Evolutionary conservation across 2,797 vertebrate species (phyloP).

Genomic region (Scomberomorus guttatus): DNA sequence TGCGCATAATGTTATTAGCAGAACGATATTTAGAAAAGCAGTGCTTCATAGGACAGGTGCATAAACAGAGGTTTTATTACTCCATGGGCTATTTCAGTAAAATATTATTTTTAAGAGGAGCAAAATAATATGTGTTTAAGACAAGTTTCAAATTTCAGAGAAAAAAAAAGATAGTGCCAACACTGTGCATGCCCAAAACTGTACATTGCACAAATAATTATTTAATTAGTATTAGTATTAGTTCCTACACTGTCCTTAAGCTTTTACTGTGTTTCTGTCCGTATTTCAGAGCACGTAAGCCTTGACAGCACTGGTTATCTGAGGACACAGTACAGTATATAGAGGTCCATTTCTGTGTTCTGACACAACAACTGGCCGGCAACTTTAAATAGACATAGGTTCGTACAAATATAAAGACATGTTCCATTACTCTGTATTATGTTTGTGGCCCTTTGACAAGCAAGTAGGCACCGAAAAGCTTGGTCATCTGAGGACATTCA

Average conservation of each 20-base stretch:
- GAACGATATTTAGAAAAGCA: slow-evolving; percentile 44
- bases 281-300: background rate
- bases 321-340: background rate
- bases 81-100: slow-evolving; percentile 26
- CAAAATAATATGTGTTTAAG: slow-evolving; percentile 20
- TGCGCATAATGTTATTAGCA: slow-evolving; percentile 41
- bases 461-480: slow-evolving; percentile 1
- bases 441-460: background rate
- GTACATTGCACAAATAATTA: background rate
- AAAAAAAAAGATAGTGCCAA: slow-evolving; percentile 13
- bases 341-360: background rate
- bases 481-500: slow-evolving; percentile 15
- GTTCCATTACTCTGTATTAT: background rate
- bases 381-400: background rate
- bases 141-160: slow-evolving; percentile 9
- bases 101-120: slow-evolving; percentile 37
- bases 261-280: background rate
- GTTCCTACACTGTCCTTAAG: no score
- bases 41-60: slow-evolving; percentile 57
- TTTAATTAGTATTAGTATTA: background rate
- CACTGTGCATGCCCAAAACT: background rate
- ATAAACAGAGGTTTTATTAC: slow-evolving; percentile 63
- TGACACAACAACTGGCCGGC: background rate
- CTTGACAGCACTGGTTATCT: background rate
- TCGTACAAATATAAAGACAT: background rate